phyloP scores from a whole-genome alignment of 2,888 invertebrate genomes.

The Taphrorychus bicolor region DNA sequence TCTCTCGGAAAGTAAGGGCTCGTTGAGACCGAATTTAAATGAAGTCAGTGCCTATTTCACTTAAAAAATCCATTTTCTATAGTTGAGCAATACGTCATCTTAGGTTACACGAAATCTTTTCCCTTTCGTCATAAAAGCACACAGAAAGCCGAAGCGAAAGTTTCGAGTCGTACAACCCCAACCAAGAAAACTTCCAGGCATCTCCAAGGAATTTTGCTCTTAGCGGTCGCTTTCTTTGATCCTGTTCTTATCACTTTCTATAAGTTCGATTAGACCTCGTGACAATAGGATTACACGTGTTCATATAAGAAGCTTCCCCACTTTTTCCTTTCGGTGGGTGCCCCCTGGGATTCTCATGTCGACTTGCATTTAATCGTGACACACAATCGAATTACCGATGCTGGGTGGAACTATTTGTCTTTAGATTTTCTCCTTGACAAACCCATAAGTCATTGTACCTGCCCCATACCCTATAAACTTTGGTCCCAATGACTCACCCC shows the following conservation, averaged over 20 bases:
- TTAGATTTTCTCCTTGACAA: too few relatives aligned
- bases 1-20: slow-evolving; percentile 30
- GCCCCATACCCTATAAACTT: too few relatives aligned
- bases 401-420: not conserved
- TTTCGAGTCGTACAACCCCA: not conserved
- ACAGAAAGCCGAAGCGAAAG: not conserved
- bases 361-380: slow-evolving; percentile 24
- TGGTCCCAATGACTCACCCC: slow-evolving; percentile 26
- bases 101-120: not conserved
- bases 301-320: slow-evolving; percentile 20
- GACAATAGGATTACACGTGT: slow-evolving; percentile 39
- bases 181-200: not conserved
- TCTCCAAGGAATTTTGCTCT: slow-evolving; percentile 19
- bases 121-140: not conserved
- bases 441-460: too few relatives aligned
- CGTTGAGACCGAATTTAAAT: slow-evolving; percentile 10
- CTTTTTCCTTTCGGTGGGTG: slow-evolving; percentile 9
- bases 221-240: slow-evolving; percentile 19
- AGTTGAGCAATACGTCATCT: not conserved
- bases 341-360: slow-evolving; percentile 20
- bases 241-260: slow-evolving; percentile 35
- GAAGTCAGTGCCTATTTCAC: not conserved
- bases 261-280: slow-evolving; percentile 33
- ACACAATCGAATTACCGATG: not conserved
- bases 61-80: not conserved